Evolutionary conservation across 2,797 vertebrate genomes (phyloP), one percentile per base, ranked within the genome.

Genomic region (Lepus townsendii): DNA sequence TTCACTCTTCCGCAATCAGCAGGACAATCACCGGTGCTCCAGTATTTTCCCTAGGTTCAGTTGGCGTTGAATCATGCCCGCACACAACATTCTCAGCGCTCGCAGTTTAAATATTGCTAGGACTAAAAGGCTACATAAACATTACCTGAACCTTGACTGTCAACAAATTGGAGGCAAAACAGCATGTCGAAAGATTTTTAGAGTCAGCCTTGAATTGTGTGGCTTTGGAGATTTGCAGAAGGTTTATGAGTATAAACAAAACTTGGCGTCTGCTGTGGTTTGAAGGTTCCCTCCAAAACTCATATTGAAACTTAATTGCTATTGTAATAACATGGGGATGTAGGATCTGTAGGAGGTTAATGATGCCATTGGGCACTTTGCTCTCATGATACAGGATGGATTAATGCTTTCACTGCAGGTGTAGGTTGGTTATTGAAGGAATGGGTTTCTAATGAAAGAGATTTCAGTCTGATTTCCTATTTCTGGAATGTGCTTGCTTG

Each of bases 31-130:
- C 69, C 93, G 83, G 30, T 79, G 9, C 57, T 17, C 22, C 7
- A 32, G 30, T 12, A 6, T 16, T 90, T 42, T 22, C 66, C 27
- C 57, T 17, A 32, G 72, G 42, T 73, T 77, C 27, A 27, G 69
- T 20, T 62, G 57, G 17, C 7, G 3, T 13, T 2, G 52, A 14
- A 5, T 73, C 2, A 0, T n/a, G 68, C 20, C 52, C 66, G 52
- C 1, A 6, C 9, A 20, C 2, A 4, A 4, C 54, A 42, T 12
- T 17, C 26, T 85, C 20, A 32, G 75, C 27, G 27, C 57, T 71
- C 35, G 24, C 57, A 63, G 11, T 89, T 96, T 85, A 88, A 85
- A 91, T 91, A 72, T 75, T 52, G 3, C 62, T 42, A 24, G 30
- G 47, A 50, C 35, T 17, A n/a, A 83, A 88, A 88, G 89, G 13